Conservation (phyloP, 2,888 invertebrate species). For the Hesperia comma region DNA sequence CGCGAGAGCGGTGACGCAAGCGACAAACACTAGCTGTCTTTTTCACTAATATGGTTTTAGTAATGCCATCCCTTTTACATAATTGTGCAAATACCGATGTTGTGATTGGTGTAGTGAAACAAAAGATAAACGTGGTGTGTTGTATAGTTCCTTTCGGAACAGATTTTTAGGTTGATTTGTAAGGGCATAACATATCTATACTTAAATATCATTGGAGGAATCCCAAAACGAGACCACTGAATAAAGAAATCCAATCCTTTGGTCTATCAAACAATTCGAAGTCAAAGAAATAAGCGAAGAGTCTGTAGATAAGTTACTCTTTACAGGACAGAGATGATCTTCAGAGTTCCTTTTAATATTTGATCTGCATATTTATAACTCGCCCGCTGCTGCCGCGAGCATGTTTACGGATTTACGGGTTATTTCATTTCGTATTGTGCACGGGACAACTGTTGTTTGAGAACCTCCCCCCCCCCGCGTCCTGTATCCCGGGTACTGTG, state of each 20-base stretch:
- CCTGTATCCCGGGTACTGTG: constrained; percentile 21
- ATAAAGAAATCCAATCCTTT: not conserved
- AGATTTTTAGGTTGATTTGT: too few relatives aligned
- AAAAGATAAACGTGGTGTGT: too few relatives aligned
- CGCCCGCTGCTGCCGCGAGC: constrained; percentile 43
- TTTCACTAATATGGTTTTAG: too few relatives aligned
- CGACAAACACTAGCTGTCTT: too few relatives aligned
- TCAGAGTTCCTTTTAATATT: constrained; percentile 45
- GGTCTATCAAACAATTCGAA: not conserved
- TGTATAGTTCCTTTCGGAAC: too few relatives aligned
- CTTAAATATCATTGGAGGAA: too few relatives aligned
- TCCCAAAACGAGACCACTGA: too few relatives aligned
- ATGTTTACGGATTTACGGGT: constrained; percentile 66
- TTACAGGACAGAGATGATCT: constrained; percentile 31
- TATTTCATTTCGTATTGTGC: constrained; percentile 56
- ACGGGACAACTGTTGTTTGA: constrained; percentile 29
- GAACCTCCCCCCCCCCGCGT: not conserved
- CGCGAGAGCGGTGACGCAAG: too few relatives aligned
- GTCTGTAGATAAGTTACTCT: constrained; percentile 25
- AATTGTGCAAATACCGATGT: too few relatives aligned
- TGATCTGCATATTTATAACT: constrained; percentile 48
- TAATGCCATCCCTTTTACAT: too few relatives aligned
- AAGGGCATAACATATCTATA: too few relatives aligned
- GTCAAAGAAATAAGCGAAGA: not conserved
- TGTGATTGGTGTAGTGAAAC: too few relatives aligned